These are phyloP conservation scores for Pandion haliaetus DNA, from an alignment of 2,113 vertebrate genomes.

Conservation along the genomic window DNA sequence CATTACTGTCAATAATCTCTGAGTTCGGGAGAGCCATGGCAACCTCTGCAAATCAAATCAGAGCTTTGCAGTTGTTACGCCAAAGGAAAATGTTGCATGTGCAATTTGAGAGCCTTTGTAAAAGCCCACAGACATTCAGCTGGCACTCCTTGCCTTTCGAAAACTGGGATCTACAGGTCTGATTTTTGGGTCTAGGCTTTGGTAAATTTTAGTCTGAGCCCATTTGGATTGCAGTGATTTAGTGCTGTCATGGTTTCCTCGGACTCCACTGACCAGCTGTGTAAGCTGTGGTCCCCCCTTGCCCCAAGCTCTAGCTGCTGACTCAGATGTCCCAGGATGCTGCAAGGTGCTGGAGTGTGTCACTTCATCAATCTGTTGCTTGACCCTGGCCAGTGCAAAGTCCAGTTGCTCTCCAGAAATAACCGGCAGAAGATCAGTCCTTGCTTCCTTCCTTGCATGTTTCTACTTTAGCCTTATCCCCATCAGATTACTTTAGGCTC, in stretches of 20 bases:
- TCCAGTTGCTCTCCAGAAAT: background rate
- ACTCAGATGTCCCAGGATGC: background rate
- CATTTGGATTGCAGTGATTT: background rate
- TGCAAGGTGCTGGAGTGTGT: background rate
- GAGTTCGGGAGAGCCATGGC: background rate
- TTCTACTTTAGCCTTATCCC: background rate
- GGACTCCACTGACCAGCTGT: background rate
- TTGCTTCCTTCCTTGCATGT: background rate
- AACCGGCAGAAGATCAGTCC: background rate
- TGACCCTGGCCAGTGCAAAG: background rate
- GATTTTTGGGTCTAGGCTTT: background rate
- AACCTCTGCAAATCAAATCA: background rate
- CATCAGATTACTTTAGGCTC: background rate
- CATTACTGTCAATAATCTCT: background rate
- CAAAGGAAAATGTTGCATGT: background rate
- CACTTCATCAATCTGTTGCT: background rate
- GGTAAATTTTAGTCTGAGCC: background rate
- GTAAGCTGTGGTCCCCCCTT: rapidly evolving
- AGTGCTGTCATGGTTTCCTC: background rate
- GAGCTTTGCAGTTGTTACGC: background rate
- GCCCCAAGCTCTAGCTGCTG: background rate
- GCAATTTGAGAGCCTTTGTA: background rate
- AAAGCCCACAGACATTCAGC: background rate
- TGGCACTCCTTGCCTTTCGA: background rate
- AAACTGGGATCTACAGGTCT: background rate